These are phyloP conservation scores for Gisinianus flammeolus DNA, from an alignment of 2,888 invertebrate species.

Conservation along the genomic window DNA sequence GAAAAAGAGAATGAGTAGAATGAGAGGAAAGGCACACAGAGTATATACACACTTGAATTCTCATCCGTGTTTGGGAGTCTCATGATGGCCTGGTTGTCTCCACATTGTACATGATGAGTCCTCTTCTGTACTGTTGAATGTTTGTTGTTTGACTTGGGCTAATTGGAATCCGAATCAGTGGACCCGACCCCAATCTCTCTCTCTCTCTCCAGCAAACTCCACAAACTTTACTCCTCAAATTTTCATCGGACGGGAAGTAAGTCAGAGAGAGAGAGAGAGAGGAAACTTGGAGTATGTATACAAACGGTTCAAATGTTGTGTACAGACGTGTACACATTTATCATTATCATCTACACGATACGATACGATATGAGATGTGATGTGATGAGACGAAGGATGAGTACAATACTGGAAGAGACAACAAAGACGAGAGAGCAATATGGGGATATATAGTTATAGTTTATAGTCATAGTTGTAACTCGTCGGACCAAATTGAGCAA, in stretches of 20 bases:
- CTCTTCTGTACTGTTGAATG: conserved; percentile 41
- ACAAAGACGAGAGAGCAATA: too few relatives aligned
- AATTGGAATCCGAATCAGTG: conserved; percentile 56
- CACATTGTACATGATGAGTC: conserved; percentile 18
- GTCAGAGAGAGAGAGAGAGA: conserved; percentile 24
- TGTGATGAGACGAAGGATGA: neutral
- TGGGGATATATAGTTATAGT: too few relatives aligned
- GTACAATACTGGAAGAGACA: neutral
- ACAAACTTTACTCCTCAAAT: conserved; percentile 36
- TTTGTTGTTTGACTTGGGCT: conserved; percentile 57
- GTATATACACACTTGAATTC: conserved; percentile 19
- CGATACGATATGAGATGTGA: too few relatives aligned
- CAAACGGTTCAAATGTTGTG: too few relatives aligned
- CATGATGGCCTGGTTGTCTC: conserved; percentile 42
- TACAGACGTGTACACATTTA: too few relatives aligned
- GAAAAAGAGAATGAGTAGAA: neutral
- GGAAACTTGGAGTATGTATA: too few relatives aligned
- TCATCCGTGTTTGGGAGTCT: conserved; percentile 39
- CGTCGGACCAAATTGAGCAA: conserved; percentile 9
- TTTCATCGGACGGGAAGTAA: conserved; percentile 34
- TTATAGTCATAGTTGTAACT: too few relatives aligned
- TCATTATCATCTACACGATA: conserved; percentile 6
- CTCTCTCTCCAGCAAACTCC: neutral
- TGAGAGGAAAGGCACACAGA: neutral
- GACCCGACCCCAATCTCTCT: neutral